A percentile compares a stretch with the other conserved stretches of the same genome.
Conservation (phyloP, 2,888 invertebrate species). For the Galeopsomyia nigrocyanea region DNA sequence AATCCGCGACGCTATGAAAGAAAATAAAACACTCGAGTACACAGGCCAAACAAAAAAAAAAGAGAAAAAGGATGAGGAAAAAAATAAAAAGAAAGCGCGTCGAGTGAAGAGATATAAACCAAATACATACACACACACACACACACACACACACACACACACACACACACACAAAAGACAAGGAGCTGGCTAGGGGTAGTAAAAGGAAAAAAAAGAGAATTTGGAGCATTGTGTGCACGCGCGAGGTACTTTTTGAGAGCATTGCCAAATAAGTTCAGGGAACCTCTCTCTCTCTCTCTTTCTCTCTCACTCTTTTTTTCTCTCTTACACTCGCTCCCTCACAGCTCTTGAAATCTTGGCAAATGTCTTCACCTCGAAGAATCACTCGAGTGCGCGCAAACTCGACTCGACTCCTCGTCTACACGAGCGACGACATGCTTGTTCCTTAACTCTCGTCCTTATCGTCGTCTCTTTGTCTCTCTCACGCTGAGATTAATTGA, state of each 20-base stretch:
- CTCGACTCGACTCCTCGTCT: conserved; percentile 22
- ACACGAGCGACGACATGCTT: conserved; percentile 39
- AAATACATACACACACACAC: too few relatives aligned
- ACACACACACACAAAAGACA: conserved; percentile 15
- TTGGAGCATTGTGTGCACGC: conserved; percentile 25
- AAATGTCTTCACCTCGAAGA: conserved; percentile 49
- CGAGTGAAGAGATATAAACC: conserved; percentile 30
- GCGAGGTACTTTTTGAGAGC: conserved; percentile 40
- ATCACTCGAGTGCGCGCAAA: conserved; percentile 45
- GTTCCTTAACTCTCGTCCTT: background rate
- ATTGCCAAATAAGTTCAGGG: conserved; percentile 47
- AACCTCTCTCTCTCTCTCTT: conserved; percentile 23
- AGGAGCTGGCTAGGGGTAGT: conserved; percentile 7
- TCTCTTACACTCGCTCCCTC: background rate
- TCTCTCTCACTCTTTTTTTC: background rate
- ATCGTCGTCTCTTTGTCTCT: background rate
- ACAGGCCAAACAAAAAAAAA: background rate
- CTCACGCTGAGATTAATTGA: conserved; percentile 50
- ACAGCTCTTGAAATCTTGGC: conserved; percentile 45
- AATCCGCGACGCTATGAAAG: conserved; percentile 7
- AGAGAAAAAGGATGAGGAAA: background rate
- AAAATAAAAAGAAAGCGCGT: background rate
- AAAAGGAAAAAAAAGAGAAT: conserved; percentile 39
- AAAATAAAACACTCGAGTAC: conserved; percentile 15
- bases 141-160: too few relatives aligned